Evolutionary conservation across 2,113 vertebrate species (phyloP).

Genomic region (Arvicanthis niloticus): DNA sequence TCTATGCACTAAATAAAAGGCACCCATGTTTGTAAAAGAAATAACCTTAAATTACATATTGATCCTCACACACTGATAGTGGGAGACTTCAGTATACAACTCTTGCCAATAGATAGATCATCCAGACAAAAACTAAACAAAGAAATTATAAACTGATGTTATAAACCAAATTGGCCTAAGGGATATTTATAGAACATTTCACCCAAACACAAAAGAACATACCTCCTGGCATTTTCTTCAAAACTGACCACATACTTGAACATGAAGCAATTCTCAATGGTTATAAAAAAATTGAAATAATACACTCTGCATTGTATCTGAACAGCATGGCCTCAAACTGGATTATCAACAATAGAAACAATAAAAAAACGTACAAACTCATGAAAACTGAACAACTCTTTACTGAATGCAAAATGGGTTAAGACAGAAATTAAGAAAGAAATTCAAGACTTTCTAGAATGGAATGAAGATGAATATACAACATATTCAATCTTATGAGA

Average conservation of each 20-base stretch:
- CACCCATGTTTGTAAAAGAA: background rate
- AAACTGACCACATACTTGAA: background rate
- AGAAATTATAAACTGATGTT: background rate
- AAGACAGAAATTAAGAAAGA: background rate
- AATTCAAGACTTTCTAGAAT: background rate
- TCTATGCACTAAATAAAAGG: background rate
- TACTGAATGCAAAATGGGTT: background rate
- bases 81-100: background rate
- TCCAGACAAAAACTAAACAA: background rate
- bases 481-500: background rate
- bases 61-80: background rate
- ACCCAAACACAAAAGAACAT: background rate
- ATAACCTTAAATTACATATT: background rate
- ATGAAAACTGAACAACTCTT: background rate
- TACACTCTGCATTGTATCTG: background rate
- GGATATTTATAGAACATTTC: background rate
- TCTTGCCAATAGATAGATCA: background rate
- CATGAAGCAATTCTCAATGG: background rate
- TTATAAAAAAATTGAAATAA: background rate
- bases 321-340: background rate
- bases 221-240: background rate
- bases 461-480: background rate
- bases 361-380: background rate
- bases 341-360: background rate
- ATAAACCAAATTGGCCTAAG: background rate